Percentiles rank a stretch among this genome's conserved stretches.
Evolutionary conservation across 2,113 vertebrate species (phyloP).

Genomic region (Grantiella picta): DNA sequence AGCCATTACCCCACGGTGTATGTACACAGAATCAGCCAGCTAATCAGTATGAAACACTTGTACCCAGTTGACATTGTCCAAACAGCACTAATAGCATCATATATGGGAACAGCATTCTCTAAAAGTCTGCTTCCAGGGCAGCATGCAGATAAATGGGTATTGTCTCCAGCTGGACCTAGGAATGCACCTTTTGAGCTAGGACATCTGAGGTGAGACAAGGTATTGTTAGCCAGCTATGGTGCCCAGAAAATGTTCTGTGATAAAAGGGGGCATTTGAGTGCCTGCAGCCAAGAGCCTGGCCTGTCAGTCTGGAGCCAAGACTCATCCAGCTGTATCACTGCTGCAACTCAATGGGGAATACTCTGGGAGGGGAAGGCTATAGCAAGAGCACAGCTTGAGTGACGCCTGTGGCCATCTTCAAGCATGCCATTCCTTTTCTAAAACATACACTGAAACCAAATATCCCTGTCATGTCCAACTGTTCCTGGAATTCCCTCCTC

Average conservation of each 20-base stretch:
- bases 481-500: neutral
- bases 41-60: neutral
- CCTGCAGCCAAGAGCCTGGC: neutral
- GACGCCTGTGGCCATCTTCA: neutral
- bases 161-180: neutral
- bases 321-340: neutral
- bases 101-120: neutral
- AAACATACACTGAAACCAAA: neutral
- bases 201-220: neutral
- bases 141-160: neutral
- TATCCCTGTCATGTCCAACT: neutral
- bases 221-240: neutral
- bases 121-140: neutral
- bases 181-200: neutral
- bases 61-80: neutral
- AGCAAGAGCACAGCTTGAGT: neutral
- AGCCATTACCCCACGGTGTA: neutral
- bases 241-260: neutral
- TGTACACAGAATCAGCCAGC: neutral
- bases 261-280: neutral
- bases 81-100: neutral
- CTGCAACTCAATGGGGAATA: neutral
- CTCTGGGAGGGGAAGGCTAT: neutral
- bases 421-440: conserved; percentile 22
- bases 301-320: neutral